phyloP scores from a whole-genome alignment of 2,797 vertebrate genomes.

The Pseudochaenichthys georgianus region DNA sequence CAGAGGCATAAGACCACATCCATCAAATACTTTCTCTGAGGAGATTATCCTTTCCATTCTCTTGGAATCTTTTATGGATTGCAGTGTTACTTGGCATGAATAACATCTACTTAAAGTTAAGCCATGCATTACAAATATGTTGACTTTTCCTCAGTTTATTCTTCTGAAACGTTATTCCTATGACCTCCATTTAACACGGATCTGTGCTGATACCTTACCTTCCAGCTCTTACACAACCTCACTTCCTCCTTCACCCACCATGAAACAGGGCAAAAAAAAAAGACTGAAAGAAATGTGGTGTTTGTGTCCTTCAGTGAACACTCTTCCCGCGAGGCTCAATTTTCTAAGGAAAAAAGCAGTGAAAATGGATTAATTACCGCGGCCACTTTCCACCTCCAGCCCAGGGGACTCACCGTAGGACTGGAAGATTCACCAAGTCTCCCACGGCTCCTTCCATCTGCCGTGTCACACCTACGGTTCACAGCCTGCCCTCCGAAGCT shows the following conservation, averaged over 20 bases:
- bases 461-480: conserved; percentile 71
- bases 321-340: conserved; percentile 59
- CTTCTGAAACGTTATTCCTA: not conserved
- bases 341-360: conserved; percentile 66
- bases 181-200: conserved; percentile 49
- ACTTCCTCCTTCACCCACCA: conserved; percentile 21
- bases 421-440: conserved; percentile 71
- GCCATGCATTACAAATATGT: conserved; percentile 37
- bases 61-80: conserved; percentile 33
- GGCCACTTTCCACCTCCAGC: conserved; percentile 75
- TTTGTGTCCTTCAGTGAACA: conserved; percentile 69
- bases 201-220: conserved; percentile 30
- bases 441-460: conserved; percentile 84
- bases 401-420: conserved; percentile 71
- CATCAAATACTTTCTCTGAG: conserved; percentile 42
- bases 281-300: conserved; percentile 44
- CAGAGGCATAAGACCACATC: conserved; percentile 21
- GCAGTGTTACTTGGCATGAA: conserved; percentile 33
- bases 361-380: conserved; percentile 84
- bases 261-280: conserved; percentile 32
- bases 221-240: conserved; percentile 19
- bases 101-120: conserved; percentile 31
- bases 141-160: conserved; percentile 35
- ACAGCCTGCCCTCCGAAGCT: conserved; percentile 40
- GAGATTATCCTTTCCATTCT: conserved; percentile 47